A percentile compares a stretch with the other conserved stretches of the same genome.
phyloP scores from a whole-genome alignment of 2,113 vertebrate genomes.

The Pangasianodon gigas region DNA sequence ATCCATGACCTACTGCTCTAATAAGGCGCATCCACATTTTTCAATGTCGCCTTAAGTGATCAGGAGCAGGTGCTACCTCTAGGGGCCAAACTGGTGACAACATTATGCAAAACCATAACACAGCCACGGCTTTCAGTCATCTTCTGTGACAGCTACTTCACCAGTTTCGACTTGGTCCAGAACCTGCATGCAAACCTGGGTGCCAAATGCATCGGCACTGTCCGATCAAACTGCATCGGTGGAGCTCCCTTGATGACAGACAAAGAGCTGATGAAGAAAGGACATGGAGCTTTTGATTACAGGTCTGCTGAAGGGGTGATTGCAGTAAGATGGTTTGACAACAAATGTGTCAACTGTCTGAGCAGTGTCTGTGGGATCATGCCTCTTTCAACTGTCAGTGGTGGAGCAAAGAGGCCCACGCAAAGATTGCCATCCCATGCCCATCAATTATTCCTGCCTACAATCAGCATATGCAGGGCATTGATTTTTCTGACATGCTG shows the following conservation, averaged over 20 bases:
- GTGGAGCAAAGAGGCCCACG: slow-evolving; percentile 36
- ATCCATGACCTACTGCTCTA: slow-evolving; percentile 40
- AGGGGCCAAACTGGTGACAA: slow-evolving; percentile 38
- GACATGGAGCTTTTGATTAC: slow-evolving; percentile 49
- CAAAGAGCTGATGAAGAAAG: slow-evolving; percentile 49
- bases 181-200: slow-evolving; percentile 39
- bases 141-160: slow-evolving; percentile 43
- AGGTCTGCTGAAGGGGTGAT: slow-evolving; percentile 51
- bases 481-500: slow-evolving; percentile 52
- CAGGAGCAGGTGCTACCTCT: slow-evolving; percentile 28
- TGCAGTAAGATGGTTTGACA: slow-evolving; percentile 55
- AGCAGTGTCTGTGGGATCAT: slow-evolving; percentile 54
- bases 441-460: slow-evolving; percentile 49
- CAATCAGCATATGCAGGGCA: slow-evolving; percentile 45
- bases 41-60: slow-evolving; percentile 34
- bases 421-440: slow-evolving; percentile 40
- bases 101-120: slow-evolving; percentile 30
- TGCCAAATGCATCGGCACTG: slow-evolving; percentile 39
- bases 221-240: slow-evolving; percentile 42
- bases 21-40: slow-evolving; percentile 33
- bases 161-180: slow-evolving; percentile 38
- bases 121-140: slow-evolving; percentile 29
- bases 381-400: slow-evolving; percentile 46
- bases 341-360: slow-evolving; percentile 55
- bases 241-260: slow-evolving; percentile 47